A percentile compares a stretch with the other conserved stretches of the same genome.
phyloP scores from a whole-genome alignment of 2,113 vertebrate species.

The Austrofundulus limnaeus region DNA sequence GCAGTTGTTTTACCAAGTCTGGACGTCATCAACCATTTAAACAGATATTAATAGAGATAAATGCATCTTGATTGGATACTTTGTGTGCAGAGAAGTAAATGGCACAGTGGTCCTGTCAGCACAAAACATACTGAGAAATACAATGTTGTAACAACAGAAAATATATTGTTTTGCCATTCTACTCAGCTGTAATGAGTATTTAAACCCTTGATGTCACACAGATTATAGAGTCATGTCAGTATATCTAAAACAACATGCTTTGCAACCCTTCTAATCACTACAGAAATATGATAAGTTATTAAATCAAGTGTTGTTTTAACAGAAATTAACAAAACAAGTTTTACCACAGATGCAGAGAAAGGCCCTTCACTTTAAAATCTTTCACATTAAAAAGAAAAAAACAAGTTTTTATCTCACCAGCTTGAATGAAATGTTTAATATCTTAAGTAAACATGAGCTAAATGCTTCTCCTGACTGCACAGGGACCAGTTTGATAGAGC shows the following conservation, averaged over 20 bases:
- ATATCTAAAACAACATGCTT: background rate
- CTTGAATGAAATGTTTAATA: background rate
- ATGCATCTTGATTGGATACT: background rate
- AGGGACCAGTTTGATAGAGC: background rate
- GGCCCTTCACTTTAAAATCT: slow-evolving; percentile 5
- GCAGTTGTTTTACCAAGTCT: background rate
- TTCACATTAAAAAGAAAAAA: slow-evolving; percentile 8
- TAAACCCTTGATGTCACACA: no score
- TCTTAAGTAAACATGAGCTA: background rate
- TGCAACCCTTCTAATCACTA: background rate
- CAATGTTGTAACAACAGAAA: no score
- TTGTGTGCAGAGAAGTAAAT: no score
- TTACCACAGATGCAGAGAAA: background rate
- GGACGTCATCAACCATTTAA: background rate
- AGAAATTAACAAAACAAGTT: background rate
- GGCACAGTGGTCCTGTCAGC: background rate
- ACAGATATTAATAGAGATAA: no score
- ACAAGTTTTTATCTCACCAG: background rate
- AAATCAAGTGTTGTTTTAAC: background rate
- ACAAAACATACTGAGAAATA: background rate
- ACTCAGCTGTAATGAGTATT: no score
- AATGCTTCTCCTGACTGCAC: background rate
- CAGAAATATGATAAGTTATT: background rate
- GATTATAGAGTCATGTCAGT: background rate
- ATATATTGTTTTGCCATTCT: no score